A percentile compares a stretch with the other conserved stretches of the same genome.
phyloP scores from a whole-genome alignment of 2,113 vertebrate genomes.

The Lutjanus erythropterus region DNA sequence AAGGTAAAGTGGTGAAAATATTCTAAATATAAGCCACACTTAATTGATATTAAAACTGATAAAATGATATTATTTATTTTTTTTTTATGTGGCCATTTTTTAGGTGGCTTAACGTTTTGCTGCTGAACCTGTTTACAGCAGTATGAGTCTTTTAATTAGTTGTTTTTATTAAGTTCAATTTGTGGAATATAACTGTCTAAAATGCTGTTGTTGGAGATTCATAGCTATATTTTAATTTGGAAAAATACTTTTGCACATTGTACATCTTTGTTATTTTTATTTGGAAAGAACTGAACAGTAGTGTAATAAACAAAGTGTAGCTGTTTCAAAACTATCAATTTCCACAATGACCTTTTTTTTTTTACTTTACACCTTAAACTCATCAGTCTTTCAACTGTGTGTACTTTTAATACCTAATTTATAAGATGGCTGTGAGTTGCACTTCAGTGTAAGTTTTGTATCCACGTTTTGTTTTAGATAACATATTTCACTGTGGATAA shows the following conservation, averaged over 20 bases:
- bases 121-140: too few species aligned
- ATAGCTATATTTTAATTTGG: too few species aligned
- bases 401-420: background rate
- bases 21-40: too few species aligned
- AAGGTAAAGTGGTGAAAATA: too few species aligned
- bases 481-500: constrained; percentile 82
- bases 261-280: background rate
- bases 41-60: too few species aligned
- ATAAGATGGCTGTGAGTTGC: background rate
- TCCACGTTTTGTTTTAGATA: constrained; percentile 81
- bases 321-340: background rate
- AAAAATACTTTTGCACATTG: background rate
- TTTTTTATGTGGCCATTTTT: too few species aligned
- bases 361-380: background rate
- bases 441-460: background rate
- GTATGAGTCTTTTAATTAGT: too few species aligned
- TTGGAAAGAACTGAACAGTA: background rate
- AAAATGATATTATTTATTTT: too few species aligned
- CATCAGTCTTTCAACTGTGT: background rate
- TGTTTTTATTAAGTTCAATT: background rate
- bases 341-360: background rate
- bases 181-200: background rate
- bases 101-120: too few species aligned
- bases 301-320: background rate
- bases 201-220: background rate